A percentile compares a stretch with the other conserved stretches of the same genome.
These are phyloP conservation scores for Champsocephalus esox DNA, from an alignment of 2,797 vertebrate species.

Conservation along the genomic window DNA sequence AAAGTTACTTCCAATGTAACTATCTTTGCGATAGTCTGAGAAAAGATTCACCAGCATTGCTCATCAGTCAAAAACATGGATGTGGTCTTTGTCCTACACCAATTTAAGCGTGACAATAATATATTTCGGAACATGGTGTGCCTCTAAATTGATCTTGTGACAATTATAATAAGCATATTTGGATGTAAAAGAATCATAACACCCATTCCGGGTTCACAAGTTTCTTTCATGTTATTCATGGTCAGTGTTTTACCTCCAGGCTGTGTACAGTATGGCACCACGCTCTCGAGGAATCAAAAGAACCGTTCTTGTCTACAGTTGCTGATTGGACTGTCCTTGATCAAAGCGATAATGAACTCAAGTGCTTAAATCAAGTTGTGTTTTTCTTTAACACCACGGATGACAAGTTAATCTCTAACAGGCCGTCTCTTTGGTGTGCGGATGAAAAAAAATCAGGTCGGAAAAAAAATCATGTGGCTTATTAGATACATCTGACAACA, in stretches of 20 bases:
- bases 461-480: neutral
- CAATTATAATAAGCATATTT: conserved; percentile 50
- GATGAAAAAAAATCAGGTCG: neutral
- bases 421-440: neutral
- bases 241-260: conserved; percentile 51
- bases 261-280: conserved; percentile 29
- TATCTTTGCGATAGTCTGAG: neutral
- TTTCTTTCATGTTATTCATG: conserved; percentile 57
- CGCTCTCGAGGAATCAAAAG: conserved; percentile 44
- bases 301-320: conserved; percentile 36
- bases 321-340: conserved; percentile 37
- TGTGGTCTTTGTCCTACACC: conserved; percentile 39
- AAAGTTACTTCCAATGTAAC: neutral
- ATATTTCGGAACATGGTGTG: conserved; percentile 9
- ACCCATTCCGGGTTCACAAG: conserved; percentile 14
- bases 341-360: conserved; percentile 50
- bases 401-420: conserved; percentile 31
- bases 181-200: conserved; percentile 39
- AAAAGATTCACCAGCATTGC: conserved; percentile 28
- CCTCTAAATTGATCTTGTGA: conserved; percentile 48
- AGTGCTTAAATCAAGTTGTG: conserved; percentile 35
- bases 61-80: conserved; percentile 3
- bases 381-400: conserved; percentile 37
- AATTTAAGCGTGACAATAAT: conserved; percentile 3
- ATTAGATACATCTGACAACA: neutral